Conservation (phyloP, 2,888 invertebrate species). For the Volucella zonaria region DNA sequence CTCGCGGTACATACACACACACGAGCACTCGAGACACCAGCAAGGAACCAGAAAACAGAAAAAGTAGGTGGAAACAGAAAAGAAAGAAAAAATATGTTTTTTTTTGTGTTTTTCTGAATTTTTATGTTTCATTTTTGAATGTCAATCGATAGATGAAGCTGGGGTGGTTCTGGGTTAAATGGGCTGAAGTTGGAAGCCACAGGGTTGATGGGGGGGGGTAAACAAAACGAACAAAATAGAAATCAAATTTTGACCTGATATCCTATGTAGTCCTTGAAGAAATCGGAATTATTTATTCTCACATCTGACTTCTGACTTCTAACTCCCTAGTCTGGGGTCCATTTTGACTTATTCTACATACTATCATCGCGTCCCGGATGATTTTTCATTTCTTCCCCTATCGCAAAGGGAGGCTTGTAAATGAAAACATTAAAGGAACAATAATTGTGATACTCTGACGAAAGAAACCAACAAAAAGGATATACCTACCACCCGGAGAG, state of each 20-base stretch:
- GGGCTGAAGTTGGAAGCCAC: conserved; percentile 1
- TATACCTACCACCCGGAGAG: conserved; percentile 15
- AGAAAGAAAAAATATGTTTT: conserved; percentile 13
- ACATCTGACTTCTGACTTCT: neutral
- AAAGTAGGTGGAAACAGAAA: conserved; percentile 57
- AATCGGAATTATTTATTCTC: neutral
- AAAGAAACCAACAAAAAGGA: conserved; percentile 14
- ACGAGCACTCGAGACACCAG: conserved; percentile 14
- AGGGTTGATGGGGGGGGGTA: conserved; percentile 1
- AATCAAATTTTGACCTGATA: conserved; percentile 1
- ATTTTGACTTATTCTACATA: conserved; percentile 1
- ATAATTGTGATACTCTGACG: conserved; percentile 1
- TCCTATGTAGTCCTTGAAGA: conserved; percentile 9
- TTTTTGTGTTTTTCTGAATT: conserved; percentile 1
- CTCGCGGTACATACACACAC: conserved; percentile 55
- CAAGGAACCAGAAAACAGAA: conserved; percentile 47
- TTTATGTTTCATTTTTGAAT: conserved; percentile 37
- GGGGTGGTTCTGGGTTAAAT: neutral
- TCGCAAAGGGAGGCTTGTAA: neutral
- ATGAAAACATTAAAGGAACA: conserved; percentile 23
- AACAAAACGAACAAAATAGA: conserved; percentile 33
- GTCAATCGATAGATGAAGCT: conserved; percentile 41
- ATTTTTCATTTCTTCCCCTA: conserved; percentile 10
- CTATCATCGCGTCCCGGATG: conserved; percentile 35
- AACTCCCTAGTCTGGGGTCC: neutral